Evolutionary conservation across 1,140 invertebrate species (phyloP), one percentile per base, ranked within the genome.

Genomic region (Pectinophora gossypiella): DNA sequence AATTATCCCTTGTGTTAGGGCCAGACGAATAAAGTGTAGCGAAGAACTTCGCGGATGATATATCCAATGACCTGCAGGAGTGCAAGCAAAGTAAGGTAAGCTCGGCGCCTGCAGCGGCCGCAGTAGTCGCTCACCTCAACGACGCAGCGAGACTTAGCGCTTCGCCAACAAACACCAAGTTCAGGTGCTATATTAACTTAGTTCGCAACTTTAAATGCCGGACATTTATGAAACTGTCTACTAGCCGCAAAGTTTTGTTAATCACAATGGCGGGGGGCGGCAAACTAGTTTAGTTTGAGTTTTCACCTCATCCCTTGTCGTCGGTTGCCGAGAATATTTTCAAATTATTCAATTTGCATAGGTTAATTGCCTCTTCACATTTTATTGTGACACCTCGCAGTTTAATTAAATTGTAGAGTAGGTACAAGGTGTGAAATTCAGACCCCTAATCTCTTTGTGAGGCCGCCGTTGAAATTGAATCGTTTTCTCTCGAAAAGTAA

Each of bases 181-280:
- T 15, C 36, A 16, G 13, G 13, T 16, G 36, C 13, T 40, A 40
- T 40, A 40, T 40, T 40, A 40, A 32, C 16, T 40, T 16, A 40
- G 36, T 40, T 40, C 6, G 5, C 36, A 40, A 40, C 36, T 73
- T 72, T 68, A 66, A 70, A 71, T 68, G 59, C 59, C 63, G 54
- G 57, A 67, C 69, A 68, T 79, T 75, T 74, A 68, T 73, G 73
- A 70, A 75, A 74, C 56, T 68, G 70, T 65, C 53, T 53, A 58
- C 46, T 56, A 62, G 46, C 51, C 59, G 51, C 54, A 72, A 81
- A 78, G 61, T 78, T 77, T 74, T 68, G 77, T 78, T 76, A 78
- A 81, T 81, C 74, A 77, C 62, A 75, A 72, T 64, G 59, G 63
- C 64, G 69, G 68, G 54, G 65, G 59, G 16, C 59, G 68, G 63